A percentile compares a stretch with the other conserved stretches of the same genome.
phyloP scores from a whole-genome alignment of 1,140 invertebrate species.

The Hyles euphorbiae region DNA sequence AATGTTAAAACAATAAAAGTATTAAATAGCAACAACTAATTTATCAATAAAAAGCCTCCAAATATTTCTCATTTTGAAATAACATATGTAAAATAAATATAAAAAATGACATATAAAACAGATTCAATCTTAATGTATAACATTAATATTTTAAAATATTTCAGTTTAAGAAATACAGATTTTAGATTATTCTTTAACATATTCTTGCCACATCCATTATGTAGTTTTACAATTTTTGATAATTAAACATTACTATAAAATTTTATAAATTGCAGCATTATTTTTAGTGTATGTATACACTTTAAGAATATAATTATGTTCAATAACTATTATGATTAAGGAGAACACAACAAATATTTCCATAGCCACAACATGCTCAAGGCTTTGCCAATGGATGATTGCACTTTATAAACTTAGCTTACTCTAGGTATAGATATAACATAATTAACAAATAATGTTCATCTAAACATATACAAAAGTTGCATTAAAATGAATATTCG shows the following conservation, averaged over 20 bases:
- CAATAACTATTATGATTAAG: constrained; percentile 42
- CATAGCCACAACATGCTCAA: constrained; percentile 50
- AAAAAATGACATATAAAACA: constrained; percentile 24
- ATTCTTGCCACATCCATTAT: constrained; percentile 6
- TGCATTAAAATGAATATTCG: constrained; percentile 43
- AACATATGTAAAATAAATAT: constrained; percentile 43
- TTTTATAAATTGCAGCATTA: constrained; percentile 44
- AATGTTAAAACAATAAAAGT: constrained; percentile 36
- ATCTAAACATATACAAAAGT: constrained; percentile 27
- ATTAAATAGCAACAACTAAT: constrained; percentile 68
- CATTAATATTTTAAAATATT: constrained; percentile 26
- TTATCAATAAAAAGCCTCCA: constrained; percentile 55
- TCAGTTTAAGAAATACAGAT: no score
- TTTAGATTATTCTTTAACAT: not conserved
- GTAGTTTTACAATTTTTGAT: constrained; percentile 1
- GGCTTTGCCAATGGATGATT: constrained; percentile 65
- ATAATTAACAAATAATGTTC: constrained; percentile 1
- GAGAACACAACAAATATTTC: constrained; percentile 42
- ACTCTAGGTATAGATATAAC: constrained; percentile 14
- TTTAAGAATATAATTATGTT: constrained; percentile 35
- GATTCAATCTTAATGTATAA: constrained; percentile 17
- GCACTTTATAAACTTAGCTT: constrained; percentile 54
- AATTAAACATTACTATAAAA: constrained; percentile 20
- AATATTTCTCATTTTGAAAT: constrained; percentile 38
- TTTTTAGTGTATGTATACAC: constrained; percentile 53